These are phyloP conservation scores for Gobionotothen gibberifrons DNA, from an alignment of 2,797 vertebrate genomes.

Conservation along the genomic window DNA sequence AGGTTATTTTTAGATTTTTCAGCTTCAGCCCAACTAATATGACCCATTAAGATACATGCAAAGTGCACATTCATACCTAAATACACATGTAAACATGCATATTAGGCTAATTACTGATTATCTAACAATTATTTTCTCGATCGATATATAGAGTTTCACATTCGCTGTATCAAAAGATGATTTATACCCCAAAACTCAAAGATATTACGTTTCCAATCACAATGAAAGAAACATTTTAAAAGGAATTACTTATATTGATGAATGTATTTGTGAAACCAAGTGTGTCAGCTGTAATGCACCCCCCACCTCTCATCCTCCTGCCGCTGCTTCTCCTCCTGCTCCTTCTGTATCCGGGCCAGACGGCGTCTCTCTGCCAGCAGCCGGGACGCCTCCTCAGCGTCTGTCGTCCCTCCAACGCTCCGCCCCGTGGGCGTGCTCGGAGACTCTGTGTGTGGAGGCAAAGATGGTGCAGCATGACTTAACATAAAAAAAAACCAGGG, in stretches of 20 bases:
- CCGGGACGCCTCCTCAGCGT: conserved; percentile 91
- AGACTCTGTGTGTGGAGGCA: conserved; percentile 65
- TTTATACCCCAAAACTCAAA: background rate
- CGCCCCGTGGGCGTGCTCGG: conserved; percentile 80
- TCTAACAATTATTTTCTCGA: background rate
- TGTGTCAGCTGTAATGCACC: background rate
- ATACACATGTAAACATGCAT: background rate
- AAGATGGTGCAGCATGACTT: conserved; percentile 8
- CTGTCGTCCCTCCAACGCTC: conserved; percentile 86
- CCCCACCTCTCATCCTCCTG: conserved; percentile 86
- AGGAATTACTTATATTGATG: background rate
- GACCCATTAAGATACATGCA: background rate
- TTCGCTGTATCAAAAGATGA: background rate
- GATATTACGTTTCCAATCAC: background rate
- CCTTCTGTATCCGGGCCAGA: conserved; percentile 91
- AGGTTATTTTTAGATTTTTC: background rate
- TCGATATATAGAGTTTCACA: background rate
- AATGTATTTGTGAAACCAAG: too few relatives aligned
- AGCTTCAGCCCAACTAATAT: background rate
- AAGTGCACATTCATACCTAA: background rate
- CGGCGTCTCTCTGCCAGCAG: conserved; percentile 91
- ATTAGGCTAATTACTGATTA: background rate
- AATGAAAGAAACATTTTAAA: background rate
- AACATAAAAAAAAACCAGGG: background rate
- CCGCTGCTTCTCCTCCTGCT: conserved; percentile 90